Evolutionary conservation across 1,140 invertebrate species (phyloP), one percentile per base, ranked within the genome.

Genomic region (Drosophila nigromelanica): DNA sequence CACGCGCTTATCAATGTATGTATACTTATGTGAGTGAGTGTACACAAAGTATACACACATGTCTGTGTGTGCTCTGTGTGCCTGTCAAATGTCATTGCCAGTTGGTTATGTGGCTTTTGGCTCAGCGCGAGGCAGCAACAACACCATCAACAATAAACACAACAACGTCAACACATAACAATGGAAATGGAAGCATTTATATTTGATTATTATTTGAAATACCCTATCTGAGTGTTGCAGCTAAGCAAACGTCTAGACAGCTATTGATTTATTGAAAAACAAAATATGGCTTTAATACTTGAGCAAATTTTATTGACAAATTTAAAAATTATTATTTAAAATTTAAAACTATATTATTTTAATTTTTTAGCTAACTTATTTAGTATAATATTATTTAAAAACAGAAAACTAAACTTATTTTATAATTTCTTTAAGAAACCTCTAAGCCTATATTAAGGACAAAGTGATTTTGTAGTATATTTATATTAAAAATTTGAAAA

Each of bases 51-150:
- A 56, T 18, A 52, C 35, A 37, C 30, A 40, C 37, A 35, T 5
- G 27, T 61, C 54, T 60, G 37, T 35, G 18, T 12, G 18, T 52
- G 39, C 5, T 27, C 0, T 55, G 42, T 63, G 51, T 37, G 56
- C 18, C 75, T 86, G 82, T 86, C 82, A 87, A 86, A 78, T 86
- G 82, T 82, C 82, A 86, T 73, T 86, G 82, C 67, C 82, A 86
- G 82, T 86, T 73, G 82, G 78, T 82, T 82, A 73, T 86, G 78
- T 78, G 78, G 78, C 82, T 86, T 78, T 78, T 72, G 68, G 73
- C 64, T 89, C 82, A 81, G 78, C 61, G 42, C 48, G 60, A 59
- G 50, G 24, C 42, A 56, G 33, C 37, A 15, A 33, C 35, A 52
- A 56, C 74, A 82, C 54, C 64, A 64, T 55, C 76, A 73, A 61